Evolutionary conservation across 1,140 invertebrate species (phyloP).

Genomic region (Polypedilum vanderplanki): DNA sequence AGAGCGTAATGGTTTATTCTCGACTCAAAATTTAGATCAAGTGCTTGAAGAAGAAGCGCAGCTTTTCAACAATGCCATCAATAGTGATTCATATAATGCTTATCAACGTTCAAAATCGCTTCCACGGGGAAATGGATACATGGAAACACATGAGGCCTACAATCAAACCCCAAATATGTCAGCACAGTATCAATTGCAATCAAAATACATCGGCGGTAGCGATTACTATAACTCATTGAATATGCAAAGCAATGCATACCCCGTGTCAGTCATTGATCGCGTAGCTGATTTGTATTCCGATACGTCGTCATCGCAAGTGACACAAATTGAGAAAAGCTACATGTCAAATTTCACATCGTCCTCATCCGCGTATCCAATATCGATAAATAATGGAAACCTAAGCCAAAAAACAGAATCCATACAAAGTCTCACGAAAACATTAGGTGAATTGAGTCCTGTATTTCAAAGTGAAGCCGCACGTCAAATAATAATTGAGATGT

Average conservation of each 20-base stretch:
- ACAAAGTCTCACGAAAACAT: conserved; percentile 43
- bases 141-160: conserved; percentile 31
- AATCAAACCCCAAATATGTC: background rate
- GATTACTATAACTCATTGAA: conserved; percentile 39
- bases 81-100: background rate
- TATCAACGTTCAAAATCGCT: conserved; percentile 30
- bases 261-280: conserved; percentile 16
- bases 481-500: conserved; percentile 78
- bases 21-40: conserved; percentile 47
- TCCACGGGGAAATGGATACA: conserved; percentile 1
- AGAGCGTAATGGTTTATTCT: conserved; percentile 45
- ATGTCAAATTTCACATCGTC: background rate
- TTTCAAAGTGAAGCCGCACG: conserved; percentile 78
- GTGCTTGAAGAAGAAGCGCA: conserved; percentile 49
- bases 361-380: background rate
- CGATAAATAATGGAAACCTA: background rate
- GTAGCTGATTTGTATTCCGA: conserved; percentile 32
- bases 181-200: background rate
- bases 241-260: conserved; percentile 36
- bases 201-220: conserved; percentile 31
- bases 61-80: background rate
- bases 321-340: conserved; percentile 29
- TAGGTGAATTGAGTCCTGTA: conserved; percentile 51
- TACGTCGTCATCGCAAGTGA: conserved; percentile 35
- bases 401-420: conserved; percentile 40